phyloP scores from a whole-genome alignment of 2,888 invertebrate genomes.

The Marasmarcha lunaedactyla region DNA sequence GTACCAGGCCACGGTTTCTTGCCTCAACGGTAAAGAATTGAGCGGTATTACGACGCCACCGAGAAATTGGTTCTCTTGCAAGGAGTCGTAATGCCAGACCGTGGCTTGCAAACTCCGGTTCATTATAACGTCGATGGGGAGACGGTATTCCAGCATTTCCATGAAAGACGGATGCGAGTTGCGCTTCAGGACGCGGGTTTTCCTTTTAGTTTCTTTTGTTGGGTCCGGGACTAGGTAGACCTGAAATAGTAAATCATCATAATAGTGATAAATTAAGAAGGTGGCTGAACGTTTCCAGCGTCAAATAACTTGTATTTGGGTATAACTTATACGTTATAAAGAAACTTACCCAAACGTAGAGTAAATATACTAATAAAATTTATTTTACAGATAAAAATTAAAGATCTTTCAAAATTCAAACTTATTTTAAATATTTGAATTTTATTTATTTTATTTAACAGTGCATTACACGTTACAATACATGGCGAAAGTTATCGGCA shows the following conservation, averaged over 20 bases:
- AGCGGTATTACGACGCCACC: slow-evolving; percentile 91
- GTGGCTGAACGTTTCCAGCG: neutral
- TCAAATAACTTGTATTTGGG: no score
- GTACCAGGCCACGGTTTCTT: slow-evolving; percentile 90
- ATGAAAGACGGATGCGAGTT: slow-evolving; percentile 97
- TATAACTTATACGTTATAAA: no score
- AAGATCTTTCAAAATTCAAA: no score
- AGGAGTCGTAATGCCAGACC: slow-evolving; percentile 93
- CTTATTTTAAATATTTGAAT: no score
- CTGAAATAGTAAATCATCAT: no score
- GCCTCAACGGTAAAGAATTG: slow-evolving; percentile 76
- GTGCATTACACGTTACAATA: no score
- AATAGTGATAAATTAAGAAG: neutral
- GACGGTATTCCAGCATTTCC: slow-evolving; percentile 94
- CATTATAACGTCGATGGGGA: slow-evolving; percentile 83
- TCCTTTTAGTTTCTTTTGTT: slow-evolving; percentile 92
- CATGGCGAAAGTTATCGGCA: no score
- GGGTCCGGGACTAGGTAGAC: slow-evolving; percentile 92
- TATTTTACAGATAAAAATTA: no score
- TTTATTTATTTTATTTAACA: no score
- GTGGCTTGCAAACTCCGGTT: slow-evolving; percentile 88
- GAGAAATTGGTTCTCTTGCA: slow-evolving; percentile 94
- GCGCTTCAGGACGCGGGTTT: slow-evolving; percentile 92
- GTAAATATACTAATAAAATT: no score
- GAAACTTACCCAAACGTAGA: no score